Percentiles rank a stretch among this genome's conserved stretches.
Conservation (phyloP, 2,113 vertebrate genomes). For the Ptyas mucosa region DNA sequence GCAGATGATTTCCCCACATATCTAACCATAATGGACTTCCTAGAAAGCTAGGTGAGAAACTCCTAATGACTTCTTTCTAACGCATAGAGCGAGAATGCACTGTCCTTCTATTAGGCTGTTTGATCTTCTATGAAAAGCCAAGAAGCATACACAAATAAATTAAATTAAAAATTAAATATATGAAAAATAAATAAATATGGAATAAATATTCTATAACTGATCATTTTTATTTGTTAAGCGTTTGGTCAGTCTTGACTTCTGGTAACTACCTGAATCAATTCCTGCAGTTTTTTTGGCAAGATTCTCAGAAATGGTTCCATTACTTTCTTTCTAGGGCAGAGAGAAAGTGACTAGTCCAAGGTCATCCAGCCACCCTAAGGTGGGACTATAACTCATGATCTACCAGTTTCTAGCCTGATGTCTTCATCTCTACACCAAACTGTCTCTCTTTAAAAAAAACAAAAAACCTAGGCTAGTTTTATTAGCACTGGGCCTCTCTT, state of each 20-base stretch:
- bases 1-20: not conserved
- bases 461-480: not conserved
- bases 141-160: not conserved
- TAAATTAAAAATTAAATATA: not conserved
- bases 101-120: not conserved
- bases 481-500: not conserved
- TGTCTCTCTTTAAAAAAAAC: not conserved
- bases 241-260: not conserved
- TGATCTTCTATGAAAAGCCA: not conserved
- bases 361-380: not conserved
- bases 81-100: not conserved
- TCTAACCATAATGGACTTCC: not conserved
- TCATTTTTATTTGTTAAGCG: slow-evolving; percentile 36
- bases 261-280: not conserved
- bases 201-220: not conserved
- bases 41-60: not conserved
- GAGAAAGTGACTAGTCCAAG: not conserved
- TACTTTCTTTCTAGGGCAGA: not conserved
- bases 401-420: not conserved
- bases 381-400: not conserved
- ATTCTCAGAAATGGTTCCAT: not conserved
- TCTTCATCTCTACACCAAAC: not conserved
- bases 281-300: not conserved
- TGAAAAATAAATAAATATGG: not conserved
- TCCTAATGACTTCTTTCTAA: not conserved